phyloP scores from a whole-genome alignment of 2,113 vertebrate genomes.

The Malurus elegans region DNA sequence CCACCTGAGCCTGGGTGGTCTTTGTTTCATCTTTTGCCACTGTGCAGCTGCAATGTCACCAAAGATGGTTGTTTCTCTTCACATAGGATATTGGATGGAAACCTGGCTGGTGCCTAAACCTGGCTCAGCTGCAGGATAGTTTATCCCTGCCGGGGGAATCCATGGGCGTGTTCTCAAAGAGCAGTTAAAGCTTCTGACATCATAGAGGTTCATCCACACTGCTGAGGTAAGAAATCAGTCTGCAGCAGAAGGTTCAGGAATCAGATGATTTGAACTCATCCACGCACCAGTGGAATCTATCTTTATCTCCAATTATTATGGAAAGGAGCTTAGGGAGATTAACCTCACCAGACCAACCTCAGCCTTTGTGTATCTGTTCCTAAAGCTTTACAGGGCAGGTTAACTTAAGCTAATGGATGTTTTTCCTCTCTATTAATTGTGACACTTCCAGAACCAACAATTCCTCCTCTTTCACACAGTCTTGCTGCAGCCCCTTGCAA shows the following conservation, averaged over 20 bases:
- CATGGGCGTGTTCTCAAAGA: background rate
- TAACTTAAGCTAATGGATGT: background rate
- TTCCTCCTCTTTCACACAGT: background rate
- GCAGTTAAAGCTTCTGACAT: background rate
- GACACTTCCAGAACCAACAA: background rate
- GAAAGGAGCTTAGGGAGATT: background rate
- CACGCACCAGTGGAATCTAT: background rate
- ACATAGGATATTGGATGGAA: background rate
- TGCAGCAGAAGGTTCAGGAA: fast-evolving
- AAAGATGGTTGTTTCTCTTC: background rate
- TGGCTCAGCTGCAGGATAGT: background rate
- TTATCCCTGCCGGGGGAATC: background rate
- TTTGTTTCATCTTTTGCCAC: background rate
- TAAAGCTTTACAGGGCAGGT: background rate
- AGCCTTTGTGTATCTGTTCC: background rate
- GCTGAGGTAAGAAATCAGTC: background rate
- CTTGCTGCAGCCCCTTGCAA: background rate
- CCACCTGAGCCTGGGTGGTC: background rate
- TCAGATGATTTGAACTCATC: background rate
- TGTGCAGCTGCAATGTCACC: background rate
- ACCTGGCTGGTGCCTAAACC: background rate
- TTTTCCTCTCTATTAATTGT: background rate
- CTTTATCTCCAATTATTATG: background rate
- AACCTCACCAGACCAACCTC: background rate
- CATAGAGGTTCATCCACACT: background rate